Evolutionary conservation across 2,113 vertebrate genomes (phyloP).

Genomic region (Malurus melanocephalus): DNA sequence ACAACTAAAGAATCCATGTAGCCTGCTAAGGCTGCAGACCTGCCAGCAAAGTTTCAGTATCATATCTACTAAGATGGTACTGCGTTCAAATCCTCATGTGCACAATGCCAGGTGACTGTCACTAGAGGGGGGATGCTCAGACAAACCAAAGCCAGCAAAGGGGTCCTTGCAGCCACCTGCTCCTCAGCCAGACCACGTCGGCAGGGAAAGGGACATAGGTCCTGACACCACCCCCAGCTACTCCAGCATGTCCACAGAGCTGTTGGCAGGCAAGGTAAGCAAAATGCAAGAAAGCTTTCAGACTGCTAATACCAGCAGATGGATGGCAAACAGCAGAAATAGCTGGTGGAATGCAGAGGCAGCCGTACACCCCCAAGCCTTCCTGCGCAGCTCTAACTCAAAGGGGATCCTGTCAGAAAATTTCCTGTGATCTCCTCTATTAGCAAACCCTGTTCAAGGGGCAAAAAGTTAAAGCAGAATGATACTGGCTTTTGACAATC

Average conservation of each 20-base stretch:
- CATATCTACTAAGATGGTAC: background rate
- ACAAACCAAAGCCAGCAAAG: rapidly evolving
- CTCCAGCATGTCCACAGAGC: background rate
- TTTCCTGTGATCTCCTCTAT: background rate
- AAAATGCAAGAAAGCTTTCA: background rate
- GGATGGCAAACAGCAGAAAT: background rate
- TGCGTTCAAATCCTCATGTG: background rate
- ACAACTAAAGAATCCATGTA: background rate
- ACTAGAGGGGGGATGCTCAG: background rate
- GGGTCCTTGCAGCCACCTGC: background rate
- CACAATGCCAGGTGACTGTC: background rate
- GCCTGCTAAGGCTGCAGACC: background rate
- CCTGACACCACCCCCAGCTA: background rate
- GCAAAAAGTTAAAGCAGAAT: background rate
- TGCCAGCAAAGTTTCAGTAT: background rate
- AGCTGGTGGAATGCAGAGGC: background rate
- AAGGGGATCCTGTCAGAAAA: background rate
- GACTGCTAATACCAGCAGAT: background rate
- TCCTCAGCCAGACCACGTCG: rapidly evolving
- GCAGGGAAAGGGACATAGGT: background rate
- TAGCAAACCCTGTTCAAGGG: background rate
- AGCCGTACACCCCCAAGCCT: background rate
- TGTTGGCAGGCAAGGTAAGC: background rate
- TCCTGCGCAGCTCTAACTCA: background rate
- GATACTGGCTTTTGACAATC: background rate